Conservation (phyloP, 2,888 invertebrate genomes). For the Habrosyne pyritoides region DNA sequence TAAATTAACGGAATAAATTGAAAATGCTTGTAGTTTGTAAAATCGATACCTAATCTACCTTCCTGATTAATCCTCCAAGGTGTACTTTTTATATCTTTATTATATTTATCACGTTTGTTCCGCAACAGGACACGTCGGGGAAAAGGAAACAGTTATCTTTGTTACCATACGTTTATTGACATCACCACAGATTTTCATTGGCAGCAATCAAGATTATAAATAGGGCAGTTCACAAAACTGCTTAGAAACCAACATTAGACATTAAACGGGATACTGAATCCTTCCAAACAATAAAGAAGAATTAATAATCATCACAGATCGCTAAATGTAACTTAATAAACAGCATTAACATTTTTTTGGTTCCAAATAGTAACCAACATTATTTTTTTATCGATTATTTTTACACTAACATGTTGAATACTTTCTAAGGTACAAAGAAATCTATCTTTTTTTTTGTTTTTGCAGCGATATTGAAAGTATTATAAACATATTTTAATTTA, state of each 20-base stretch:
- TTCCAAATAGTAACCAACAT: neutral
- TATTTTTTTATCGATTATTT: slow-evolving; percentile 18
- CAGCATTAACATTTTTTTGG: neutral
- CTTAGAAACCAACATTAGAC: slow-evolving; percentile 44
- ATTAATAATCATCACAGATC: slow-evolving; percentile 34
- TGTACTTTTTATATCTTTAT: slow-evolving; percentile 5
- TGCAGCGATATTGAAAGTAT: slow-evolving; percentile 18
- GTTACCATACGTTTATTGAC: slow-evolving; percentile 73
- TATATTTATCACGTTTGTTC: slow-evolving; percentile 12
- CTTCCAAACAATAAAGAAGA: slow-evolving; percentile 49
- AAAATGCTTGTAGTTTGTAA: neutral
- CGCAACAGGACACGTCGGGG: slow-evolving; percentile 65
- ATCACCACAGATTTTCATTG: slow-evolving; percentile 65
- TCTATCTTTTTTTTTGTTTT: slow-evolving; percentile 20
- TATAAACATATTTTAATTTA: slow-evolving; percentile 27
- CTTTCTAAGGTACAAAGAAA: slow-evolving; percentile 30
- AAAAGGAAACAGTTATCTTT: slow-evolving; percentile 78
- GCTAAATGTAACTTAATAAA: slow-evolving; percentile 24
- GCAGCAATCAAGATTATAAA: slow-evolving; percentile 46
- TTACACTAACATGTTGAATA: slow-evolving; percentile 31
- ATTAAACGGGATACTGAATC: slow-evolving; percentile 41
- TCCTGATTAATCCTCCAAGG: slow-evolving; percentile 12
- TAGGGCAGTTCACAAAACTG: slow-evolving; percentile 61
- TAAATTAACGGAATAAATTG: neutral
- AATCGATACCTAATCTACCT: slow-evolving; percentile 7